Base-by-base conservation (phyloP, 2,113 vertebrate species). In the Terrapene triunguis region DNA sequence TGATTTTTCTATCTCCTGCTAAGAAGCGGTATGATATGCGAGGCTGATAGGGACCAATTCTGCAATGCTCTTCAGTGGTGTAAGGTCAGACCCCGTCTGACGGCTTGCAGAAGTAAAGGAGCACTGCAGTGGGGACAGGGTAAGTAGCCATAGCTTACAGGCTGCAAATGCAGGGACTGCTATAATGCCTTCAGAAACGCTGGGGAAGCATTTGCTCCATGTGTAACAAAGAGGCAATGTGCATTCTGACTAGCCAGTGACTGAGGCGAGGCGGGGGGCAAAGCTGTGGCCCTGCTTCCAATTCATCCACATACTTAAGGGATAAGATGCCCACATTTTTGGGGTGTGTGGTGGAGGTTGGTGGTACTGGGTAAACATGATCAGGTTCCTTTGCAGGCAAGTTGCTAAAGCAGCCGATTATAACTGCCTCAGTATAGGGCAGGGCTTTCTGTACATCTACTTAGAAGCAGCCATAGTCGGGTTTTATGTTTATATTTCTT, bases 331-430 rank as follows among this genome's bases (percentile, higher is more conserved):
- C 95, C 42, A 80, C 62, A 13, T 44, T 92, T 65, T 57, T 51
- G 47, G 81, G 80, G 50, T 79, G 82, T 83, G 38, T 55, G 10
- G 22, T 54, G 76, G 51, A 17, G 1, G 82, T 83, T 93, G 90
- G 89, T 89, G 92, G 84, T 51, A 85, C 85, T 5, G 54, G 57
- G 51, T 44, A 9, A 14, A 80, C 81, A 91, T 79, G 59, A 92
- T 50, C 44, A 32, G 80, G 79, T 5, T 69, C 80, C 88, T 89
- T 91, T 92, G 92, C 93, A 96, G 82, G 85, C 85, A 92, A 57
- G 79, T 24, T 95, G 85, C 84, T 74, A 84, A 89, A 12, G 29
- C 81, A 95, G 89, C n/a, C 42, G 12, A 78, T 47, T 29, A 25
- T 47, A 27, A 47, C 25, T 78, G 25, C 42, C 13, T 47, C 74